phyloP scores from a whole-genome alignment of 2,797 vertebrate genomes.

The Diceros bicornis region DNA sequence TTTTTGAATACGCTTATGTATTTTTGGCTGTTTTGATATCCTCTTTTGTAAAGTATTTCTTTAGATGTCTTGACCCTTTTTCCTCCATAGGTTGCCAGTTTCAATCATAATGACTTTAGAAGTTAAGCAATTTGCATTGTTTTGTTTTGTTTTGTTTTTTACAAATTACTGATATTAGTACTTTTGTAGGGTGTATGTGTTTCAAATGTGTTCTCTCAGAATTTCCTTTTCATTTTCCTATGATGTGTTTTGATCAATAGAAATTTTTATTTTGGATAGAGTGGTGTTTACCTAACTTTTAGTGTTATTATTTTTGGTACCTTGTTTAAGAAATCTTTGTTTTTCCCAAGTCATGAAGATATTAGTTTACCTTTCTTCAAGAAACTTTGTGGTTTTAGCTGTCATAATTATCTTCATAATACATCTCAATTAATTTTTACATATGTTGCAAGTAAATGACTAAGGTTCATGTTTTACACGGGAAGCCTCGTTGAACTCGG shows the following conservation, averaged over 20 bases:
- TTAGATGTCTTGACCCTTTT: background rate
- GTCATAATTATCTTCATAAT: background rate
- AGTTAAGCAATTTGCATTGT: background rate
- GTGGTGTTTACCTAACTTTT: background rate
- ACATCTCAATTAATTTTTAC: background rate
- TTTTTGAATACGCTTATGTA: background rate
- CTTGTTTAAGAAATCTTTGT: background rate
- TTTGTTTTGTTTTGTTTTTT: background rate
- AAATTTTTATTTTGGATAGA: background rate
- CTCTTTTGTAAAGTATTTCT: background rate
- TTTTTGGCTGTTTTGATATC: background rate
- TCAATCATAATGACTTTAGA: background rate
- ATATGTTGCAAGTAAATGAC: background rate
- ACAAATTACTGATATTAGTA: background rate
- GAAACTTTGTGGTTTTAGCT: background rate
- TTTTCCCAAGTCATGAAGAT: background rate
- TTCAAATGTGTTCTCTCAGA: background rate
- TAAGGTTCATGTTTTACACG: background rate
- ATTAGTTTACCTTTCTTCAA: background rate
- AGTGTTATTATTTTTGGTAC: background rate
- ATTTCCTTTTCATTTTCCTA: background rate
- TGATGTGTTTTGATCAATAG: background rate
- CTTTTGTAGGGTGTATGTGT: background rate
- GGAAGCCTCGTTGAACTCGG: background rate
- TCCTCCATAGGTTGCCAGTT: no score